Conservation (phyloP, 37 sponge, comb jelly and placozoan genomes). For the Spongilla lacustris region DNA sequence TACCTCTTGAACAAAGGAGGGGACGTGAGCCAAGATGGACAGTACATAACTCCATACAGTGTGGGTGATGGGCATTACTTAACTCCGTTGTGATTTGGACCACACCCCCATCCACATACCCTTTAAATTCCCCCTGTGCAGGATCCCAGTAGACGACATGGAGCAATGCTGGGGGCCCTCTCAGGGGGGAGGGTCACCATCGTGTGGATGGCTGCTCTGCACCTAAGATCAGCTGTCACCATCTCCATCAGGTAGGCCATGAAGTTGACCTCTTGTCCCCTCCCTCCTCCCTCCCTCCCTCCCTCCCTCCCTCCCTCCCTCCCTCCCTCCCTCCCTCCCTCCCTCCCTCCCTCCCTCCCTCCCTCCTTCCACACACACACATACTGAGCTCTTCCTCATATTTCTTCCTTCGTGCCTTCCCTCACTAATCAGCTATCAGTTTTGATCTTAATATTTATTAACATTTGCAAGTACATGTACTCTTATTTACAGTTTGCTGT, state of each 20-base stretch:
- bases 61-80: slow-evolving; percentile 34
- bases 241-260: slow-evolving; percentile 63
- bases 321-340: too few relatives aligned
- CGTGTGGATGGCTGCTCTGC: slow-evolving; percentile 16
- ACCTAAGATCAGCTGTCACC: slow-evolving; percentile 34
- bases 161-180: slow-evolving; percentile 67
- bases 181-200: slow-evolving; percentile 84
- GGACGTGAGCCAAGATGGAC: slow-evolving; percentile 80
- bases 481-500: too few relatives aligned
- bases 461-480: too few relatives aligned
- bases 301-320: too few relatives aligned
- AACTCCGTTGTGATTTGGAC: slow-evolving; percentile 13
- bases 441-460: too few relatives aligned
- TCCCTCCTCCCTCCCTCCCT: too few relatives aligned
- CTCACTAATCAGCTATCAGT: too few relatives aligned
- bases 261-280: too few relatives aligned
- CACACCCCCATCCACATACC: not conserved
- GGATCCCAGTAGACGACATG: slow-evolving; percentile 71
- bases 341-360: too few relatives aligned
- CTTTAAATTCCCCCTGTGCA: slow-evolving; percentile 27
- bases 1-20: slow-evolving; percentile 85
- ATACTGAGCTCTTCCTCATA: too few relatives aligned
- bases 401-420: too few relatives aligned
- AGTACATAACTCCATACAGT: slow-evolving; percentile 60
- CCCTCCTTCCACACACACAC: too few relatives aligned